Percentiles rank a stretch among this genome's conserved stretches.
Conservation (phyloP, 2,113 vertebrate genomes). For the Anhinga rufa region DNA sequence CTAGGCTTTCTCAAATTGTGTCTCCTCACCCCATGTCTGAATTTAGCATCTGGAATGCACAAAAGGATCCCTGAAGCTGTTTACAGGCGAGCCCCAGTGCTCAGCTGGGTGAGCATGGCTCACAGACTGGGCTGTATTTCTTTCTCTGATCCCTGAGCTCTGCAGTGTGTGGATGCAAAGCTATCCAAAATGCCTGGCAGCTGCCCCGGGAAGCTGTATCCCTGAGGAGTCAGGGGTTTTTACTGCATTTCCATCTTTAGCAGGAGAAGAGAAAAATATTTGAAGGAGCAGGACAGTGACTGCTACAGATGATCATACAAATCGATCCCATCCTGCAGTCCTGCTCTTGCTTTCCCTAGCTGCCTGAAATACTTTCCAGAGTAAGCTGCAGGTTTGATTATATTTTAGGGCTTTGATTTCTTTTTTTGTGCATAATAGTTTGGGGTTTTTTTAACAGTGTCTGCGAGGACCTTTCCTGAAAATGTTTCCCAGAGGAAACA, state of each 20-base stretch:
- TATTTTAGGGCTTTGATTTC: neutral
- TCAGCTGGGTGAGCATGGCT: neutral
- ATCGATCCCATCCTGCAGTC: neutral
- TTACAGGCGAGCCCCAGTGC: neutral
- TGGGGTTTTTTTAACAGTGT: neutral
- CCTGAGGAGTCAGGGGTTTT: neutral
- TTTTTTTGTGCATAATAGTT: neutral
- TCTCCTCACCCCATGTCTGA: neutral
- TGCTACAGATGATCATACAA: neutral
- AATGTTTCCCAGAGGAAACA: neutral
- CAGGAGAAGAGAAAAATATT: neutral
- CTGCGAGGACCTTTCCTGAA: neutral
- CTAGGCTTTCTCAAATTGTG: neutral
- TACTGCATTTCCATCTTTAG: neutral
- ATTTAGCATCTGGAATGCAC: neutral
- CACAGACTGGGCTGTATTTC: neutral
- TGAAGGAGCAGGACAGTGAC: neutral
- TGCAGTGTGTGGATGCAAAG: neutral
- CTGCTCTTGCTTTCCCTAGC: neutral
- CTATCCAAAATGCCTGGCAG: neutral
- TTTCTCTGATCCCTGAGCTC: neutral
- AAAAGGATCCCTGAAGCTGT: neutral
- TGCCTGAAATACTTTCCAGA: neutral
- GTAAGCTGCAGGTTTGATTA: neutral
- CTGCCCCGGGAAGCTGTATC: neutral